Conservation (phyloP, 2,888 invertebrate genomes). For the Hermodice carunculata region DNA sequence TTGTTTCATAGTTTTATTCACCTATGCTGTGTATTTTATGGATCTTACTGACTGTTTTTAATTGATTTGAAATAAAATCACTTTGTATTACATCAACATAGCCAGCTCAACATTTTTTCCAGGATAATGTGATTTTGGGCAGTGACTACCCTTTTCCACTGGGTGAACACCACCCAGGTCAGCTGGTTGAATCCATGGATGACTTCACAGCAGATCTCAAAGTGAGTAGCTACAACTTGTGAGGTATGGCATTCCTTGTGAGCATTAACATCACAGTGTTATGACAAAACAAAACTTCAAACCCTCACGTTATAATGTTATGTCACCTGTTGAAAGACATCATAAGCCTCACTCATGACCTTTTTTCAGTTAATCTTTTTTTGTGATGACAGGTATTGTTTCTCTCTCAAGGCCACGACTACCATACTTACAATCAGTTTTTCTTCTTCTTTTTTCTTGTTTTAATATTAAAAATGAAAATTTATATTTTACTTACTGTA, state of each 20-base stretch:
- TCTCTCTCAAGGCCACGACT: background rate
- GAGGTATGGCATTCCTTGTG: background rate
- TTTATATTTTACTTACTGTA: conserved; percentile 43
- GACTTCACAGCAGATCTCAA: conserved; percentile 55
- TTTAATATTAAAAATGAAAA: background rate
- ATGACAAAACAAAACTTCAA: too few relatives aligned
- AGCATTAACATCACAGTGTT: too few relatives aligned
- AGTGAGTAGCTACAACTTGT: conserved; percentile 45
- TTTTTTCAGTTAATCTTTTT: too few relatives aligned
- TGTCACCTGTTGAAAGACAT: too few relatives aligned
- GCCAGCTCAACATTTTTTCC: too few relatives aligned
- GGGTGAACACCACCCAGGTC: conserved; percentile 73
- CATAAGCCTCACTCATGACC: too few relatives aligned
- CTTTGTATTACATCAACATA: background rate
- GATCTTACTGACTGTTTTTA: too few relatives aligned
- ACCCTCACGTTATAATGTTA: too few relatives aligned
- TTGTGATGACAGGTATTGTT: background rate
- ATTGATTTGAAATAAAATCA: background rate
- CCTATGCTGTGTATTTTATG: too few relatives aligned
- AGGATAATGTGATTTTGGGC: conserved; percentile 73
- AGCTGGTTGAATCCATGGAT: conserved; percentile 64
- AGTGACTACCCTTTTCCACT: conserved; percentile 75
- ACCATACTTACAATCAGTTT: background rate
- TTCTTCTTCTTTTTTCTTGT: background rate
- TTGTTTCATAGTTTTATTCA: too few relatives aligned